Percentiles rank a stretch among this genome's conserved stretches.
phyloP scores from a whole-genome alignment of 2,888 invertebrate species.

The Keiferia lycopersicella region DNA sequence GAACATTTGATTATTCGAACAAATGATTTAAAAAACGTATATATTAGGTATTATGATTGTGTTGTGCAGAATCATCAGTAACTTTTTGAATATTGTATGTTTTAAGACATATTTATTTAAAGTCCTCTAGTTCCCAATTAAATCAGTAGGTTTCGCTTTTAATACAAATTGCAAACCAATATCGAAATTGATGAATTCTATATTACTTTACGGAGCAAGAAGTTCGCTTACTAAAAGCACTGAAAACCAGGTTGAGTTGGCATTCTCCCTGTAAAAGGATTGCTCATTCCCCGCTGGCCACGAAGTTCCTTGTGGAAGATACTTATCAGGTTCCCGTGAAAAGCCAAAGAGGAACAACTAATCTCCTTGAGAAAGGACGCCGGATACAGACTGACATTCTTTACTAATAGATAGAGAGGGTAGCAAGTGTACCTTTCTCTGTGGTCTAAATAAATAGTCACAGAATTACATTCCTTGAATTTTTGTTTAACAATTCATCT shows the following conservation, averaged over 20 bases:
- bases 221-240: slow-evolving; percentile 12
- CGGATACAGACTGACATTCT: slow-evolving; percentile 25
- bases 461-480: background rate
- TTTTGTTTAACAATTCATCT: too few relatives aligned
- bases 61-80: too few relatives aligned
- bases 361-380: slow-evolving; percentile 50
- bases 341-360: slow-evolving; percentile 52
- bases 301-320: slow-evolving; percentile 43
- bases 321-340: slow-evolving; percentile 48
- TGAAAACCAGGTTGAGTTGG: slow-evolving; percentile 28
- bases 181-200: background rate
- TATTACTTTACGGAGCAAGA: background rate
- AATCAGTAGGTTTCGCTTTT: background rate
- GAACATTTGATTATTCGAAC: too few relatives aligned
- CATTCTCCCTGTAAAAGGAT: slow-evolving; percentile 33
- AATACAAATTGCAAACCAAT: background rate
- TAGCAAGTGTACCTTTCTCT: too few relatives aligned
- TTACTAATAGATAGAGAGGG: background rate
- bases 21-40: too few relatives aligned
- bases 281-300: slow-evolving; percentile 42
- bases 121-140: too few relatives aligned
- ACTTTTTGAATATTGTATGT: too few relatives aligned
- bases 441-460: background rate
- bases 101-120: too few relatives aligned
- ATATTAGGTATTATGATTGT: too few relatives aligned